Conservation (phyloP, 1,140 invertebrate genomes). For the Drosophila melanica region DNA sequence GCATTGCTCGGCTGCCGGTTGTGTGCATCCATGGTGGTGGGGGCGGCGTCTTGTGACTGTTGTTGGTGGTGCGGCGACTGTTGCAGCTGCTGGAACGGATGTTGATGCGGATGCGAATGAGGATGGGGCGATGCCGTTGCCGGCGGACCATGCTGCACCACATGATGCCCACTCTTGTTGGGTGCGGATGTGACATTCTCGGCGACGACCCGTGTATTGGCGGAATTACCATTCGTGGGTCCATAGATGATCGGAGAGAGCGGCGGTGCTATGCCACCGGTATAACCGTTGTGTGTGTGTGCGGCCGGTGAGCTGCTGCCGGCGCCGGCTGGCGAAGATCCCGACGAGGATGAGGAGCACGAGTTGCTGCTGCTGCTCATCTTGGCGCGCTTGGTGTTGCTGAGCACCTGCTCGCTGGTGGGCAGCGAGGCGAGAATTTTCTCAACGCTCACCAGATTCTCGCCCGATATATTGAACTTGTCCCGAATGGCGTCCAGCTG, state of each 20-base stretch:
- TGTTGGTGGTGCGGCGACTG: slow-evolving; percentile 33
- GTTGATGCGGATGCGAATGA: slow-evolving; percentile 41
- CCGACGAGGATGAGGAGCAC: slow-evolving; percentile 43
- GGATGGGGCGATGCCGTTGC: slow-evolving; percentile 41
- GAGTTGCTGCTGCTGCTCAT: slow-evolving; percentile 80
- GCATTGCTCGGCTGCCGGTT: slow-evolving; percentile 70
- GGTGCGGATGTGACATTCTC: slow-evolving; percentile 14
- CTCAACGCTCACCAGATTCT: slow-evolving; percentile 93
- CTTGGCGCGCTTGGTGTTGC: slow-evolving; percentile 92
- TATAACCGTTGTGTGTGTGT: slow-evolving; percentile 42
- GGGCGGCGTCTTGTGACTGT: slow-evolving; percentile 53
- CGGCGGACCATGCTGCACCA: slow-evolving; percentile 61
- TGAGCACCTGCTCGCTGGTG: slow-evolving; percentile 92
- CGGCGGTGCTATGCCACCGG: slow-evolving; percentile 27
- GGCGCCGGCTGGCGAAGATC: slow-evolving; percentile 33
- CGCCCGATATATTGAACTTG: slow-evolving; percentile 95
- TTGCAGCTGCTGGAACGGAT: slow-evolving; percentile 52
- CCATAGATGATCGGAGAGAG: slow-evolving; percentile 64
- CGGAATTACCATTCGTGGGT: slow-evolving; percentile 25
- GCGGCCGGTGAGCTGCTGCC: slow-evolving; percentile 24
- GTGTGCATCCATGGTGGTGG: slow-evolving; percentile 60
- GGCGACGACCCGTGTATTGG: not conserved
- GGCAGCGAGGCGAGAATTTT: slow-evolving; percentile 93
- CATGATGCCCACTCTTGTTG: slow-evolving; percentile 54
- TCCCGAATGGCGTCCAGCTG: slow-evolving; percentile 96